These are phyloP conservation scores for Aricia artaxerxes DNA, from an alignment of 2,888 invertebrate species.

Conservation along the genomic window DNA sequence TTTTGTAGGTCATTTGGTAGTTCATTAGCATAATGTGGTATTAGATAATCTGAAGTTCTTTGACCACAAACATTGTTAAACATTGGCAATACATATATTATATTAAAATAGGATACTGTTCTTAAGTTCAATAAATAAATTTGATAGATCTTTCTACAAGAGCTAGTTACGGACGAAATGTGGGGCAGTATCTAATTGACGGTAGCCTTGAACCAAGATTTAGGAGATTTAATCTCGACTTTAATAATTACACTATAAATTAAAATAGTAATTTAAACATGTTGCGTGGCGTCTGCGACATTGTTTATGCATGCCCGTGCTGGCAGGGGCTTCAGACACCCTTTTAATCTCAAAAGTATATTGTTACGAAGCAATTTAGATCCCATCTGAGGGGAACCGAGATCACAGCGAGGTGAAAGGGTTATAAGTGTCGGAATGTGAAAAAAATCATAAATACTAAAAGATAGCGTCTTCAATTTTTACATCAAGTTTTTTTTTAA, in stretches of 20 bases:
- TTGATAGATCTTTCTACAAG: no score
- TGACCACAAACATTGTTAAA: no score
- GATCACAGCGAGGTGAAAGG: slow-evolving; percentile 52
- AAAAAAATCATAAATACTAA: slow-evolving; percentile 37
- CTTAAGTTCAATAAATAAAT: no score
- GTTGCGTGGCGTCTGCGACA: slow-evolving; percentile 37
- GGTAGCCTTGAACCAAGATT: neutral
- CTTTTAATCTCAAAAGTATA: slow-evolving; percentile 74
- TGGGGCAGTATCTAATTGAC: neutral
- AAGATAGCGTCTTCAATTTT: slow-evolving; percentile 19
- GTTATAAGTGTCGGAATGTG: slow-evolving; percentile 36
- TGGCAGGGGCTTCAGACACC: slow-evolving; percentile 67
- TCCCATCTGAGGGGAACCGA: slow-evolving; percentile 67
- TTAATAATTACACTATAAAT: slow-evolving; percentile 36
- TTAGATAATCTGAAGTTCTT: neutral
- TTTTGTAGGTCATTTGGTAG: no score
- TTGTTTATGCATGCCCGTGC: slow-evolving; percentile 47
- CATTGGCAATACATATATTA: neutral
- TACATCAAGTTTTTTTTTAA: neutral
- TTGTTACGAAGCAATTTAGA: slow-evolving; percentile 73
- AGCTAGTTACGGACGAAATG: no score
- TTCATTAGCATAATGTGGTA: no score
- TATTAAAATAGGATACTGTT: slow-evolving; percentile 25
- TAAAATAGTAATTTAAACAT: slow-evolving; percentile 34
- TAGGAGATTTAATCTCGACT: neutral